Evolutionary conservation across 2,113 vertebrate genomes (phyloP), one percentile per base, ranked within the genome.

Genomic region (Lampris megalopsis): DNA sequence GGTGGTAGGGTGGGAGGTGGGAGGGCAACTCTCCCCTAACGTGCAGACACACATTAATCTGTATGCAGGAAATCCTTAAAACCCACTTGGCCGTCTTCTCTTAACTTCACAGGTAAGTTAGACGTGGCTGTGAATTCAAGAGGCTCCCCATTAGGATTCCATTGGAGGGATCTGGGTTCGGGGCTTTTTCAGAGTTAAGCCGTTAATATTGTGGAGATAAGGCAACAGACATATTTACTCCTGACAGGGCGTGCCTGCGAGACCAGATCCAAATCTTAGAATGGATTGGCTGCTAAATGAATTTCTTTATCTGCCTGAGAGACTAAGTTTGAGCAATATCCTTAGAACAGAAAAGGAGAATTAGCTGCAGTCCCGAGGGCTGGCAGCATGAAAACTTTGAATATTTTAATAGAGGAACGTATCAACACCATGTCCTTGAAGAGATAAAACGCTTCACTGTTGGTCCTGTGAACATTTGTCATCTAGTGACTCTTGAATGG

Each of bases 251-350:
- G 63, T 61, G 89, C 84, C 82, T 80, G 73, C 1, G 73, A 89
- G 85, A 87, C 78, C 68, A 78, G 90, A 93, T 91, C 71, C 48
- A 68, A 85, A 90, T 91, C 87, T 77, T 53, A 75, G 74, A 85
- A 86, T 63, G 85, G 82, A 89, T 84, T 78, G 79, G 74, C 70
- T 79, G 71, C 79, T 88, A 88, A 93, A 92, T 91, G 72, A 87
- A 87, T 90, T 87, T 73, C 70, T 90, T 88, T 89, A 88, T 93
- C 89, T 86, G 82, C 63, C 68, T 68, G 59, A 82, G 73, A 84
- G 79, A 79, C 65, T 35, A 59, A 80, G 73, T 84, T 84, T 86
- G 78, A 86, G 81, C 70, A 89, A 87, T 86, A 83, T 84, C 84
- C 88, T 79, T 67, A 49, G 77, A 88, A 91, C 84, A 91, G 87